Percentiles rank a stretch among this genome's conserved stretches.
These are phyloP conservation scores for Eclectus roratus DNA, from an alignment of 2,113 vertebrate species.

Conservation along the genomic window DNA sequence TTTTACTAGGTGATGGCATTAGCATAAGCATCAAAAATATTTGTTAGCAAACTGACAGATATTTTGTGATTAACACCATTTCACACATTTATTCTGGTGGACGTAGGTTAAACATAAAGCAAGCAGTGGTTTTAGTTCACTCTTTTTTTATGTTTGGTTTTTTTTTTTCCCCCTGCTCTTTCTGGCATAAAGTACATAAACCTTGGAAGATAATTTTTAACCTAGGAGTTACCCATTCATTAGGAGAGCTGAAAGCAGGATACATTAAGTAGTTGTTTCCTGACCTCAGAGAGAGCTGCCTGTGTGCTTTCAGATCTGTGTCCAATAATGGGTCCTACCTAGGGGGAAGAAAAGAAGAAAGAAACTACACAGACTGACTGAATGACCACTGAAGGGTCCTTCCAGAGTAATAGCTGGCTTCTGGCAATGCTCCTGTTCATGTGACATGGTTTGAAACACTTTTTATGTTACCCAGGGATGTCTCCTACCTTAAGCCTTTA, in stretches of 20 bases:
- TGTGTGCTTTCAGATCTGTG: slow-evolving; percentile 49
- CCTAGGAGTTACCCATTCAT: slow-evolving; percentile 70
- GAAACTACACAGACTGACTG: neutral
- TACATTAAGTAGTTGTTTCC: slow-evolving; percentile 50
- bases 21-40: neutral
- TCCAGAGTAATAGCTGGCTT: slow-evolving; percentile 32
- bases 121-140: neutral
- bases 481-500: neutral
- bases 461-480: neutral
- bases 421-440: slow-evolving; percentile 36
- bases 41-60: neutral
- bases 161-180: neutral
- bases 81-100: neutral
- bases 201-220: slow-evolving; percentile 78
- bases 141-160: neutral
- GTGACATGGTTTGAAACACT: slow-evolving; percentile 3
- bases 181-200: slow-evolving; percentile 44
- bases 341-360: slow-evolving; percentile 26
- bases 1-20: neutral
- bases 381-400: neutral
- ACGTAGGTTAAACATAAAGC: neutral
- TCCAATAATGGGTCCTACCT: slow-evolving; percentile 48
- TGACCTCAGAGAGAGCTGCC: slow-evolving; percentile 9
- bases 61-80: neutral
- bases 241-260: slow-evolving; percentile 45